Evolutionary conservation across 2,888 invertebrate species (phyloP).

Genomic region (Limenitis camilla): DNA sequence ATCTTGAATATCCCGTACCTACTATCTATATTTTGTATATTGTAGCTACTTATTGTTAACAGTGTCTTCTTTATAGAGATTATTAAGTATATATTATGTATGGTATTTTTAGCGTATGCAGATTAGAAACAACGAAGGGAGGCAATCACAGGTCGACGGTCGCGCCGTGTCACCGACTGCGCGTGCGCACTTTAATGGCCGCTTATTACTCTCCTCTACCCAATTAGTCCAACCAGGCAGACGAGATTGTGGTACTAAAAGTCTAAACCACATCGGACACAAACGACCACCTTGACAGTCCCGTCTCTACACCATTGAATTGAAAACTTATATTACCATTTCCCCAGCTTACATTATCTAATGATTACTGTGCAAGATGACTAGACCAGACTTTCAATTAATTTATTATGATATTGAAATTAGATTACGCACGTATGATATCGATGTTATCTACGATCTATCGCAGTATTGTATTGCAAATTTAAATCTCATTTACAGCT

Average conservation of each 20-base stretch:
- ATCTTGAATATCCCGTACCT: no score
- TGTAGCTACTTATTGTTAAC: no score
- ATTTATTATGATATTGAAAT: no score
- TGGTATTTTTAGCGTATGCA: conserved; percentile 1
- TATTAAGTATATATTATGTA: no score
- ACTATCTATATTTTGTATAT: no score
- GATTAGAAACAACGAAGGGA: conserved; percentile 8
- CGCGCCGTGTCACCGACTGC: conserved; percentile 33
- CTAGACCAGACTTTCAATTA: no score
- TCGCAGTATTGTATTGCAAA: not conserved
- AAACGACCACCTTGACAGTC: conserved; percentile 28
- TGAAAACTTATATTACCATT: conserved; percentile 9
- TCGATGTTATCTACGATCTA: no score
- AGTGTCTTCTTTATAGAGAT: not conserved
- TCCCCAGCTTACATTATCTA: conserved; percentile 1
- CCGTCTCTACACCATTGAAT: conserved; percentile 7
- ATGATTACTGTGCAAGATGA: no score
- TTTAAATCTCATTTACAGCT: not conserved
- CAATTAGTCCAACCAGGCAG: conserved; percentile 52
- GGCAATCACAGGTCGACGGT: conserved; percentile 19
- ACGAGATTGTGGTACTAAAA: conserved; percentile 23
- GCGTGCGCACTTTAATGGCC: conserved; percentile 42
- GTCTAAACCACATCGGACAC: conserved; percentile 25
- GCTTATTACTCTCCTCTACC: conserved; percentile 47
- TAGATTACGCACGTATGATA: no score